These are phyloP conservation scores for Chrosomus eos DNA, from an alignment of 2,797 vertebrate species.

Conservation along the genomic window DNA sequence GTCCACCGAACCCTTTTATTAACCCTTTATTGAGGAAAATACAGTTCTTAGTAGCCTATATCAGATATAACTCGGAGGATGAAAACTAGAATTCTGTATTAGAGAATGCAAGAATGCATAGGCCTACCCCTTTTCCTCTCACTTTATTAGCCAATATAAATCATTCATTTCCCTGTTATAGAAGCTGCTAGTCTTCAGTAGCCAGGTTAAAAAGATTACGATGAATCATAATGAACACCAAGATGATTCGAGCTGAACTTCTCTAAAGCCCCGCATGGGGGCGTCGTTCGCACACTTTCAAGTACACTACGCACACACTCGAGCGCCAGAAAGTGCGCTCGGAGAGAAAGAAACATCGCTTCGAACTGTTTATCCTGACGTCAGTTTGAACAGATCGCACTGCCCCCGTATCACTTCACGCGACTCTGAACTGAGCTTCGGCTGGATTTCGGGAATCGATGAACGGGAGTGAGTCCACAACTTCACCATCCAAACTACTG, in stretches of 20 bases:
- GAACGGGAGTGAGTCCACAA: conserved; percentile 67
- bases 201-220: conserved; percentile 4
- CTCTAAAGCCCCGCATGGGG: conserved; percentile 69
- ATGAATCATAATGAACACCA: neutral
- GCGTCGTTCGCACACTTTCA: conserved; percentile 69
- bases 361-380: conserved; percentile 83
- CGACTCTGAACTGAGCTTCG: conserved; percentile 72
- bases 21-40: neutral
- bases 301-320: neutral
- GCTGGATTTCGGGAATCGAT: conserved; percentile 64
- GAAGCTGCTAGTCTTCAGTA: conserved; percentile 21
- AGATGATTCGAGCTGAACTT: neutral
- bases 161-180: neutral
- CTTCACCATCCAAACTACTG: conserved; percentile 65
- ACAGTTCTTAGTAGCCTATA: too few species aligned
- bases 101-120: neutral
- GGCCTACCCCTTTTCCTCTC: neutral
- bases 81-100: neutral
- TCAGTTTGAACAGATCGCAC: conserved; percentile 78
- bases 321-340: conserved; percentile 67
- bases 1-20: neutral
- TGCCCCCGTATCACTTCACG: conserved; percentile 71
- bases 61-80: neutral
- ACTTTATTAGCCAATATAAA: neutral
- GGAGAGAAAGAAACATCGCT: conserved; percentile 71